Evolutionary conservation across 2,113 vertebrate genomes (phyloP), one percentile per base, ranked within the genome.

Genomic region (Quiscalus mexicanus): DNA sequence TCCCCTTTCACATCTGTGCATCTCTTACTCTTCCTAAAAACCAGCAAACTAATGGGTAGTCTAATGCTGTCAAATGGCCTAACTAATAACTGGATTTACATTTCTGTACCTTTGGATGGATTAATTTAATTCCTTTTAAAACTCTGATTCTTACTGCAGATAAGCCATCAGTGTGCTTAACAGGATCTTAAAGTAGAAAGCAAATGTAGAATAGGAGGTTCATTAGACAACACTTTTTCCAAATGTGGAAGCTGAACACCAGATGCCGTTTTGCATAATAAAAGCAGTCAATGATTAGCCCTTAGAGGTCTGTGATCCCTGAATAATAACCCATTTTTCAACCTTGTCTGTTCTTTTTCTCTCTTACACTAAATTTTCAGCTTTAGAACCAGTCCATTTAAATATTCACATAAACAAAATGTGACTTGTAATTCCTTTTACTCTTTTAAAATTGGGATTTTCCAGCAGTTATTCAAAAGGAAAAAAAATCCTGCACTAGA

Each of bases 251-350:
- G 47, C 88, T 75, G 93, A 96, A 87, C 93, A 75, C 88, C 96
- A 97, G 93, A 96, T 97, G 95, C 88, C n/a, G 5, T 93, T 97
- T 96, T 94, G 76, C 96, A 96, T 97, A 95, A 97, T 90, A 96
- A 97, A 97, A 90, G 95, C 87, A 93, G 79, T 63, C 78, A 94
- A 67, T 88, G 84, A 92, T 96, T 96, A 93, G 78, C 92, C 60
- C 76, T 94, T 88, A 90, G 80, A 94, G 76, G 85, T 90, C 88
- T 90, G 44, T 93, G 92, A 97, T 95, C 90, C 64, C 64, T 93
- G 90, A 95, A 95, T 94, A 97, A 96, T 86, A 90, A 88, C 44
- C 52, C 56, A 60, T 84, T 96, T 96, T 95, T 94, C 71, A 96
- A 87, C 68, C 50, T 89, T 68, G 42, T 88, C 71, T 93, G 59